Evolutionary conservation across 1,140 invertebrate genomes (phyloP), one percentile per base, ranked within the genome.

Genomic region (Trichonephila clavata): DNA sequence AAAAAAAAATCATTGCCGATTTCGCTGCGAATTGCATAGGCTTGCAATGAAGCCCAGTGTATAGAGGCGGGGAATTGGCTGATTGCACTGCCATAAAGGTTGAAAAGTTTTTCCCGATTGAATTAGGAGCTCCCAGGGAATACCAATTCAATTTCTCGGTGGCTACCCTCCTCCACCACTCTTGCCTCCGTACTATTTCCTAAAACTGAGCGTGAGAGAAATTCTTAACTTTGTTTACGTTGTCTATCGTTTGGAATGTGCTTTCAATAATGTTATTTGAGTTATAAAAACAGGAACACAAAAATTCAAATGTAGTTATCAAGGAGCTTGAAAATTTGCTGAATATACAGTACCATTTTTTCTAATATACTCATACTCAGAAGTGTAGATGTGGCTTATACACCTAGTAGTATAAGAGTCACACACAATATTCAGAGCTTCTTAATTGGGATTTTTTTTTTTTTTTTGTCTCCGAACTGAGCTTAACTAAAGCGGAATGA

Each of bases 101-200:
- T 92, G 80, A 84, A 92, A 92, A 92, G 81, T 86, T 91, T 86
- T 91, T 60, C 81, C 32, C 60, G 80, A 92, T 92, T 92, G 80
- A 92, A 92, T 92, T 92, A 92, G 90, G 14, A 32, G 57, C 39
- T 60, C 77, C 24, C 8, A 20, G 61, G 43, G 90, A 92, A 92
- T 92, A 86, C 81, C 90, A 92, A 92, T 92, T 92, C 24, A 27
- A 60, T 92, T 60, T 68, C 90, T 32, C 6, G 27, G 59, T 18
- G 21, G 32, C 20, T 86, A n/a, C 10, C 24, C 63, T 32, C 16
- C 32, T n/a, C 81, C 43, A 10, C 65, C 24, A 24, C 24, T n/a
- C n/a, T 21, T 68, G n/a, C 81, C n/a, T 32, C n/a, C 81, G n/a
- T 32, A 39, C 63, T 20, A 21, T 32, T 63, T 63, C 77, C 24